Percentiles rank a stretch among this genome's conserved stretches.
Evolutionary conservation across 1,140 invertebrate species (phyloP).

Genomic region (Drosophila virilis): DNA sequence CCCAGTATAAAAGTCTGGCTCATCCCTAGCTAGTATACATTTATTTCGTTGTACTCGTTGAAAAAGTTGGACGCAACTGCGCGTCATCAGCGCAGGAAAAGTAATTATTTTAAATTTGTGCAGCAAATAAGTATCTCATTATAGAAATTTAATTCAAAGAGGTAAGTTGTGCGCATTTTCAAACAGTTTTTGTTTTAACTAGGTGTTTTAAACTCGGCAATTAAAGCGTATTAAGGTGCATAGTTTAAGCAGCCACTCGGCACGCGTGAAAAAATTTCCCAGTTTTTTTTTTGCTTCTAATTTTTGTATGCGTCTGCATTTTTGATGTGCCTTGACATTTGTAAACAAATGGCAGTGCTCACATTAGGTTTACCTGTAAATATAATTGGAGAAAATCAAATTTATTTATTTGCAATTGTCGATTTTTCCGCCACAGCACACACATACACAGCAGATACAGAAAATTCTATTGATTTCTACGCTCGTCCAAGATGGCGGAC

Average conservation of each 20-base stretch:
- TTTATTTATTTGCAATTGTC: constrained; percentile 26
- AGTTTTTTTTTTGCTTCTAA: constrained; percentile 58
- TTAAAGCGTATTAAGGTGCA: not conserved
- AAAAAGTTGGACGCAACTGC: constrained; percentile 53
- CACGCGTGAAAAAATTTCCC: constrained; percentile 71
- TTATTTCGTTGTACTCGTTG: constrained; percentile 41
- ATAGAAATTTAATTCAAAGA: constrained; percentile 33
- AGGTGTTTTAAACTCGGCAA: not conserved
- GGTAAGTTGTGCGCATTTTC: constrained; percentile 43
- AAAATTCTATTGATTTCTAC: constrained; percentile 76
- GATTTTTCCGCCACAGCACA: constrained; percentile 34
- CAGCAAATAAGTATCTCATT: constrained; percentile 38
- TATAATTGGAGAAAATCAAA: constrained; percentile 13
- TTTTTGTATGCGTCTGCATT: constrained; percentile 46
- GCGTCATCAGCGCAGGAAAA: constrained; percentile 29
- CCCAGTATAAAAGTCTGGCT: constrained; percentile 38
- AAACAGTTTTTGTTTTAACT: not conserved
- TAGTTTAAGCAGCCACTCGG: not conserved
- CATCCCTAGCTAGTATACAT: constrained; percentile 45
- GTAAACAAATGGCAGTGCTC: constrained; percentile 57
- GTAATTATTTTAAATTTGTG: constrained; percentile 26
- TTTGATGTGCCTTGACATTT: constrained; percentile 42
- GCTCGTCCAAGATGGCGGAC: constrained; percentile 87
- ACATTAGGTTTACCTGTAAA: constrained; percentile 3
- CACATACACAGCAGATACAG: constrained; percentile 64